These are phyloP conservation scores for Cephonodes hylas DNA, from an alignment of 2,888 invertebrate species.

Conservation along the genomic window DNA sequence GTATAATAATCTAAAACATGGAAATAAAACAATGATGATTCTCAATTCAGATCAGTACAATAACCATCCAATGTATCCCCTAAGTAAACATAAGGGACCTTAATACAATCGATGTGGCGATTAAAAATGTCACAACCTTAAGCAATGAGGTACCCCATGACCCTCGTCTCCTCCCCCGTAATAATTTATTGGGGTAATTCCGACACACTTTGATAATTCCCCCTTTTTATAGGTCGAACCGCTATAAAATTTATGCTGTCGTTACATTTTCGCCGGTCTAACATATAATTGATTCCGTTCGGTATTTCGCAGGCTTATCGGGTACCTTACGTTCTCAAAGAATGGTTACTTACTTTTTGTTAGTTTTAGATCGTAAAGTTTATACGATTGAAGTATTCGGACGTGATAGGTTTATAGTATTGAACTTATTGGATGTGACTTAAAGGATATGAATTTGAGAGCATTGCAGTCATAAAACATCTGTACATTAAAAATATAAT, in stretches of 20 bases:
- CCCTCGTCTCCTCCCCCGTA: conserved; percentile 17
- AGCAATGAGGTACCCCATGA: not conserved
- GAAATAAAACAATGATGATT: too few species aligned
- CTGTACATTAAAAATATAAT: too few species aligned
- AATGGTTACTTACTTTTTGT: not conserved
- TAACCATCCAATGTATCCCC: too few species aligned
- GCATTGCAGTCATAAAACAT: too few species aligned
- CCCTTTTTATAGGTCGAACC: conserved; percentile 53
- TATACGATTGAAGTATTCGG: not conserved
- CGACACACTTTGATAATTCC: conserved; percentile 56
- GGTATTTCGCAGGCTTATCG: not conserved
- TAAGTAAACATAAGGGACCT: not conserved
- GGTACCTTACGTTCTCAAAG: not conserved
- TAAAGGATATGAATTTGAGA: too few species aligned
- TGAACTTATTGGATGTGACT: too few species aligned
- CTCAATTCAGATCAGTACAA: too few species aligned
- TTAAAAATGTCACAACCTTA: conserved; percentile 2
- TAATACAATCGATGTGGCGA: not conserved
- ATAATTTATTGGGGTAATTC: conserved; percentile 57
- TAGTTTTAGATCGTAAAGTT: not conserved
- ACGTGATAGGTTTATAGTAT: too few species aligned
- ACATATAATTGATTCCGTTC: conserved; percentile 47
- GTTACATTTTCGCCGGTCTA: conserved; percentile 41
- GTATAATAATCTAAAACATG: too few species aligned
- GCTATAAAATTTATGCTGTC: conserved; percentile 54